Base-by-base conservation (phyloP, 2,113 vertebrate genomes). In the Hippocampus barbouri region DNA sequence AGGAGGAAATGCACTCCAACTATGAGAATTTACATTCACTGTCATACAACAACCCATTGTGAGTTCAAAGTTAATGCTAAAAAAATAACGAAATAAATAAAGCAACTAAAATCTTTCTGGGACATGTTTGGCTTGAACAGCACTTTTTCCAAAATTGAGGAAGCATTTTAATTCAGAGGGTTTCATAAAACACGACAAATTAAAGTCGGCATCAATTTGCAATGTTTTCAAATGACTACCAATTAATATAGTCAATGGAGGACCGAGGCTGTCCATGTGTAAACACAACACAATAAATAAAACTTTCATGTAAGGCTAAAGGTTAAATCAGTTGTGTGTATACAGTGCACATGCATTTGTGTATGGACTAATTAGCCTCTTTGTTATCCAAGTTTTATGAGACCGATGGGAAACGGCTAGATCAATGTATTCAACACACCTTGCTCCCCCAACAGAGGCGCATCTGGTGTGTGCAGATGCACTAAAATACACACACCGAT, bases 321-420 rank as follows among this genome's bases (percentile, higher is more conserved):
- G 25, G 25, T 67, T 4, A 49, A 51, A 21, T 2, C 47, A 51
- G 27, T 63, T 62, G 34, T 66, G 25, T 25, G 34, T 64, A 34
- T 59, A 43, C 47, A 64, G 34, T 57, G n/a, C 70, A 7, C 59
- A 47, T 73, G 40, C 54, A 49, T 18, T 23, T 30, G 63, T 57
- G 68, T 54, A 47, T 72, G 57, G 30, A 70, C 82, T 89, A 91
- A 92, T 91, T 90, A 90, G 73, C 74, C 77, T 87, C 88, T 92
- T 92, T 93, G 91, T 88, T 90, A 80, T 86, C 89, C 89, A 90
- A 86, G 85, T 85, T 88, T 89, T 86, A 88, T 87, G 79, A 79
- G 80, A 83, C 88, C 83, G 78, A 66, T n/a, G 84, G 85, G 74
- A 74, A 79, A 16, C 6, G 4, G 47, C 16, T 5, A 51, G 47